Evolutionary conservation across 2,888 invertebrate genomes (phyloP), one percentile per base, ranked within the genome.

Genomic region (Phortica magna): DNA sequence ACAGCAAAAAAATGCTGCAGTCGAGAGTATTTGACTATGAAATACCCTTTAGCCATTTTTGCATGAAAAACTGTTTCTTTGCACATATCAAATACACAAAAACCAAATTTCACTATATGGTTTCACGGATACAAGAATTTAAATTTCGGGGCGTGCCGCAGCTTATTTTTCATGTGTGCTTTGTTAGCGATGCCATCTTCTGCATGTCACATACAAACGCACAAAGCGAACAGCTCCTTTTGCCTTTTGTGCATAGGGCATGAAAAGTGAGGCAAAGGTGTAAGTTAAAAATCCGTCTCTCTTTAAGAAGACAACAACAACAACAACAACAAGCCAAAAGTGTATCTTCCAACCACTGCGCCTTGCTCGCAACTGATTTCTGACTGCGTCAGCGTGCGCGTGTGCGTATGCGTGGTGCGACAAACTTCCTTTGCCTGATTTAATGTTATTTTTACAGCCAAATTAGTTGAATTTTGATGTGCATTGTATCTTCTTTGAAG

Each of bases 391-490:
- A 19, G 19, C 43, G 67, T 42, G 14, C 14, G 70, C 17, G 68
- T 70, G 70, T 22, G 6, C 43, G 68, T 68, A 48, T 70, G 70
- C 43, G 70, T 12, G 7, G 6, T 22, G 5, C 17, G 22, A 22
- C 5, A 61, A 61, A n/a, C 19, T 61, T 48, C 12, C 39, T 19
- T 59, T 22, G 55, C 22, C 19, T 86, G 88, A 85, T 88, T 87
- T 87, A 87, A 87, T 88, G 84, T 86, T 86, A 84, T 87, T 87
- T 87, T 86, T 88, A 88, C 80, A 86, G 82, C 81, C 83, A 86
- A 87, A 87, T 88, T 87, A 87, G 87, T 88, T 88, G 83, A 82
- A 85, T 85, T 84, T 85, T 84, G 88, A 87, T 87, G 87, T 85
- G 81, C 79, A 79, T 76, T 85, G 80, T 85, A 83, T 48, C 48